A percentile compares a stretch with the other conserved stretches of the same genome.
These are phyloP conservation scores for Ctenomys sociabilis DNA, from an alignment of 2,113 vertebrate species.

Conservation along the genomic window DNA sequence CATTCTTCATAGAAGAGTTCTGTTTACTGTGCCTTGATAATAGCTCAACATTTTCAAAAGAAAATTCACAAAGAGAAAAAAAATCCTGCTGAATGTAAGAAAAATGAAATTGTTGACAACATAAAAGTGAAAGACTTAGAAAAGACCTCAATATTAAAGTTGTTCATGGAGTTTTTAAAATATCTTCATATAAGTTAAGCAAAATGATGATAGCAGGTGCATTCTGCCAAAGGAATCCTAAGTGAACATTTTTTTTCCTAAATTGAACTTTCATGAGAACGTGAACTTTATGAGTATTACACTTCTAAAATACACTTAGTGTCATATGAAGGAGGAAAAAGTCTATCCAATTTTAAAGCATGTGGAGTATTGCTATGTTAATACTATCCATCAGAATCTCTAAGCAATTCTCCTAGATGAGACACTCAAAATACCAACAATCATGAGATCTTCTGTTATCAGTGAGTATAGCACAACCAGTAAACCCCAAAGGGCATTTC, in stretches of 20 bases:
- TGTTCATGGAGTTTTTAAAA: slow-evolving; percentile 57
- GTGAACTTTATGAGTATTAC: slow-evolving; percentile 80
- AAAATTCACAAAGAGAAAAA: slow-evolving; percentile 57
- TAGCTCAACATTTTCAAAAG: slow-evolving; percentile 57
- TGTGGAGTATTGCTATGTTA: slow-evolving; percentile 78
- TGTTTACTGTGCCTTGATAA: slow-evolving; percentile 66
- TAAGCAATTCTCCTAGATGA: slow-evolving; percentile 76
- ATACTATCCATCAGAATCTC: slow-evolving; percentile 77
- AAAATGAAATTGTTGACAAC: slow-evolving; percentile 32
- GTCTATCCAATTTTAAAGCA: slow-evolving; percentile 80
- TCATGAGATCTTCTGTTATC: slow-evolving; percentile 55
- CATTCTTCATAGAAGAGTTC: slow-evolving; percentile 65
- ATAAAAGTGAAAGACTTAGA: slow-evolving; percentile 63
- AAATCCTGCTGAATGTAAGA: neutral
- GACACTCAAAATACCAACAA: slow-evolving; percentile 69
- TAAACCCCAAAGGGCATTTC: neutral
- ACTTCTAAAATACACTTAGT: slow-evolving; percentile 80
- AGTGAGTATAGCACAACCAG: neutral
- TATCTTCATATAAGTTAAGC: slow-evolving; percentile 6
- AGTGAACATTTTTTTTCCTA: slow-evolving; percentile 70
- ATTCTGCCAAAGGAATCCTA: slow-evolving; percentile 70
- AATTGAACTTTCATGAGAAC: slow-evolving; percentile 79
- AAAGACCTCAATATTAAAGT: slow-evolving; percentile 50
- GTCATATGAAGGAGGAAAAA: slow-evolving; percentile 82
- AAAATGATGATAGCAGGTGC: slow-evolving; percentile 1